A percentile compares a stretch with the other conserved stretches of the same genome.
Conservation (phyloP, 92 coral and sea anemone genomes). For the Epizoanthus fatuus region DNA sequence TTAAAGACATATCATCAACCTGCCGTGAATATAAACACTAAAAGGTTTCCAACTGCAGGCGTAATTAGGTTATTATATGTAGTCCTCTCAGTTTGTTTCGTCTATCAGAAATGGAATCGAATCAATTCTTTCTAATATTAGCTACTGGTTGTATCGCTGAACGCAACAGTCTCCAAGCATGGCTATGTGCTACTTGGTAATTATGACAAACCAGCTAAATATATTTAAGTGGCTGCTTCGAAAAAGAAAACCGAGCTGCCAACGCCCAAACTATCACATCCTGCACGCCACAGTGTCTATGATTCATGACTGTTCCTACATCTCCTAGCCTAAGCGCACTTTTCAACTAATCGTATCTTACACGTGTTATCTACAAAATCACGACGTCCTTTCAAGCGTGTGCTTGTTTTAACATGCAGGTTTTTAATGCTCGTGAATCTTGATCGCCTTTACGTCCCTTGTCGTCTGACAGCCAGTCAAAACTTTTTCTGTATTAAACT, state of each 20-base stretch:
- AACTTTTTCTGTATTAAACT: not conserved
- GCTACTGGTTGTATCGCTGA: no score
- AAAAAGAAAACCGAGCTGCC: not conserved
- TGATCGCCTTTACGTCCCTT: not conserved
- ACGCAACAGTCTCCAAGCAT: no score
- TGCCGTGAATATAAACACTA: no score
- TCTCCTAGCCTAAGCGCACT: slow-evolving; percentile 17
- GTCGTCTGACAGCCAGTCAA: not conserved
- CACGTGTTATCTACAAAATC: slow-evolving; percentile 24
- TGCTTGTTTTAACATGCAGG: not conserved
- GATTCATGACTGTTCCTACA: not conserved
- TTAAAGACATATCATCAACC: no score
- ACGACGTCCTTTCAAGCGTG: not conserved
- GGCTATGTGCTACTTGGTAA: no score
- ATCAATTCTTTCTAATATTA: no score
- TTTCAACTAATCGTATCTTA: slow-evolving; percentile 8
- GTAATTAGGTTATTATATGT: no score
- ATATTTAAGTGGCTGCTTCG: slow-evolving; percentile 10
- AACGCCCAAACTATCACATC: not conserved
- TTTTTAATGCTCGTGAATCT: not conserved
- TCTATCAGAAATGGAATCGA: no score
- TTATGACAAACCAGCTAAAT: no score
- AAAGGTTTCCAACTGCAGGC: no score
- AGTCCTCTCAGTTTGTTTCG: no score
- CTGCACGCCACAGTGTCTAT: slow-evolving; percentile 18